Conservation (phyloP, 1,140 invertebrate genomes). For the Achroia grisella region DNA sequence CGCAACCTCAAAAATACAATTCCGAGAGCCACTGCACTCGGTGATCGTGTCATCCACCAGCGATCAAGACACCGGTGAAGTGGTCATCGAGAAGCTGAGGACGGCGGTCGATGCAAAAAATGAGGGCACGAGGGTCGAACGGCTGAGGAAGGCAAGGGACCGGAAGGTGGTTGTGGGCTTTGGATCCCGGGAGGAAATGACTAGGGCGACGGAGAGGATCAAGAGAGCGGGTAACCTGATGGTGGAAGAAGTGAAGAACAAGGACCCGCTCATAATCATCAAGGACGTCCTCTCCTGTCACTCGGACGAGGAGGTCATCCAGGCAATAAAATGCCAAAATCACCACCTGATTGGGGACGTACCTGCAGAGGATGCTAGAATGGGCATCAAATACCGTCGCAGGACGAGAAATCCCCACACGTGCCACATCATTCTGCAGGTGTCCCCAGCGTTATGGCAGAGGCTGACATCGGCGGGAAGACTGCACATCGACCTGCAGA, state of each 20-base stretch:
- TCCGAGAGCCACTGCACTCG: neutral
- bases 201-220: neutral
- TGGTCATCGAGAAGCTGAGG: slow-evolving; percentile 13
- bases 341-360: neutral
- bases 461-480: neutral
- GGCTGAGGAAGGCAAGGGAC: slow-evolving; percentile 4
- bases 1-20: too few relatives aligned
- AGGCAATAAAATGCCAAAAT: neutral
- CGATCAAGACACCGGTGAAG: slow-evolving; percentile 11
- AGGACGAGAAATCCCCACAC: neutral
- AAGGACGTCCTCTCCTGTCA: neutral
- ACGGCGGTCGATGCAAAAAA: slow-evolving; percentile 17
- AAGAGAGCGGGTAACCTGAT: neutral
- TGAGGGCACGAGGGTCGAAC: neutral
- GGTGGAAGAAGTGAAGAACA: slow-evolving; percentile 12
- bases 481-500: neutral
- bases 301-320: neutral
- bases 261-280: slow-evolving; percentile 10
- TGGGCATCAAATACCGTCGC: neutral
- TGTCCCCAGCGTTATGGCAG: neutral
- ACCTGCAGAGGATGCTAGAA: neutral
- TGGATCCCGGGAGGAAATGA: neutral
- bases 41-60: slow-evolving; percentile 14
- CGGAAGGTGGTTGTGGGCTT: neutral
- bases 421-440: neutral